Conservation (phyloP, 2,888 invertebrate genomes). For the Apodemia hepburni region DNA sequence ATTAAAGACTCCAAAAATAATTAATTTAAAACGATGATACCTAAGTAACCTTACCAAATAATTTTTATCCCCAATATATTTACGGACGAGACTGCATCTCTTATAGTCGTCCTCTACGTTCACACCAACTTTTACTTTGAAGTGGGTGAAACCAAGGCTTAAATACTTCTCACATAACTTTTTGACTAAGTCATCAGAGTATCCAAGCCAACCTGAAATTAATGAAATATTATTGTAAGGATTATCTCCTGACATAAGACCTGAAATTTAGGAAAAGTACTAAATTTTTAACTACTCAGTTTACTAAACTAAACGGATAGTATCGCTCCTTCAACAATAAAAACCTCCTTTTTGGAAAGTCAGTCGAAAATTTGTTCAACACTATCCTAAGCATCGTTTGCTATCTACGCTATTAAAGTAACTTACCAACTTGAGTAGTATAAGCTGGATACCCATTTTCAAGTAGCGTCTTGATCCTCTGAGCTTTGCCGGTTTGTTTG, state of each 20-base stretch:
- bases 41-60: constrained; percentile 78
- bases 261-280: not conserved
- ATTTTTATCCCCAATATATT: constrained; percentile 87
- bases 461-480: constrained; percentile 82
- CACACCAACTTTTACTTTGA: constrained; percentile 95
- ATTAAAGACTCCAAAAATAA: too few species aligned
- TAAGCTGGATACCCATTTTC: constrained; percentile 90
- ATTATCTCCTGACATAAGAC: not conserved
- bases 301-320: too few species aligned
- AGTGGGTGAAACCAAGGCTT: constrained; percentile 87
- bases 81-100: constrained; percentile 86
- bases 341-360: too few species aligned
- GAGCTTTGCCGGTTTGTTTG: constrained; percentile 77
- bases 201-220: constrained; percentile 90
- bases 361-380: too few species aligned
- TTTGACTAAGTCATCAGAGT: constrained; percentile 87
- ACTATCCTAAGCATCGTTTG: too few species aligned
- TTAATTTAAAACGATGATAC: too few species aligned
- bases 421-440: constrained; percentile 90
- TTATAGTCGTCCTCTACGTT: constrained; percentile 88
- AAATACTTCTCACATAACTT: constrained; percentile 86
- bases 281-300: too few species aligned
- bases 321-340: too few species aligned
- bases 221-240: not conserved
- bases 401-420: not conserved